A percentile compares a stretch with the other conserved stretches of the same genome.
Conservation (phyloP, 53 echinoderm and acorn worm genomes). For the Henricia sp. region DNA sequence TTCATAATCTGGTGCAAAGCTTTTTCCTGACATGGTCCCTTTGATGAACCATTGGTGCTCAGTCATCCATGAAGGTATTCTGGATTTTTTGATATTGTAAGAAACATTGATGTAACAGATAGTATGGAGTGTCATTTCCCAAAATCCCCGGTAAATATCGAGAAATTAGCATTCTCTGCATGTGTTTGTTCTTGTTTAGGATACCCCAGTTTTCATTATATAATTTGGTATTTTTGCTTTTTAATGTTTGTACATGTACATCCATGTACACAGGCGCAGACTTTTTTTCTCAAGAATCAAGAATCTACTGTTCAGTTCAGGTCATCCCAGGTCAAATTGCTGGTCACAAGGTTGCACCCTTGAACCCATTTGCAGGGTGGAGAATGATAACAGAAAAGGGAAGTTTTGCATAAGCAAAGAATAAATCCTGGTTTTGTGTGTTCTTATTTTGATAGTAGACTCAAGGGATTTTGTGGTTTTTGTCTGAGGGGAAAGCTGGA, state of each 20-base stretch:
- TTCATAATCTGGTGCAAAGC: too few relatives aligned
- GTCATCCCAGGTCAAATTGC: conserved; percentile 25
- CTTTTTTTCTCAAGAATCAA: background rate
- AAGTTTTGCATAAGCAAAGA: conserved; percentile 39
- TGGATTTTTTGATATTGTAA: too few relatives aligned
- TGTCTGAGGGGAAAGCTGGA: background rate
- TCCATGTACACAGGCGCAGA: background rate
- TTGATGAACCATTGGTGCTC: too few relatives aligned
- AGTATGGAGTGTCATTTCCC: too few relatives aligned
- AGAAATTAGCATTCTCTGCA: too few relatives aligned
- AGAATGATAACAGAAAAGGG: conserved; percentile 2
- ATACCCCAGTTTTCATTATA: too few relatives aligned
- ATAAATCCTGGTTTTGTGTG: conserved; percentile 3
- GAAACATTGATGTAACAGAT: too few relatives aligned
- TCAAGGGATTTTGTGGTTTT: conserved; percentile 1
- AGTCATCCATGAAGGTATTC: too few relatives aligned
- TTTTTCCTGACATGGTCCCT: too few relatives aligned
- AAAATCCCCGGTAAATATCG: too few relatives aligned
- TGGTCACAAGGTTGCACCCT: conserved; percentile 12
- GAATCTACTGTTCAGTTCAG: background rate
- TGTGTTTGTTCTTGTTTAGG: too few relatives aligned
- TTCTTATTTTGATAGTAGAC: background rate
- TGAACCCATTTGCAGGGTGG: conserved; percentile 10
- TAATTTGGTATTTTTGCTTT: background rate
- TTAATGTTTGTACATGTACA: background rate